Conservation (phyloP, 2,888 invertebrate genomes). For the Torymus aiolomorphi region DNA sequence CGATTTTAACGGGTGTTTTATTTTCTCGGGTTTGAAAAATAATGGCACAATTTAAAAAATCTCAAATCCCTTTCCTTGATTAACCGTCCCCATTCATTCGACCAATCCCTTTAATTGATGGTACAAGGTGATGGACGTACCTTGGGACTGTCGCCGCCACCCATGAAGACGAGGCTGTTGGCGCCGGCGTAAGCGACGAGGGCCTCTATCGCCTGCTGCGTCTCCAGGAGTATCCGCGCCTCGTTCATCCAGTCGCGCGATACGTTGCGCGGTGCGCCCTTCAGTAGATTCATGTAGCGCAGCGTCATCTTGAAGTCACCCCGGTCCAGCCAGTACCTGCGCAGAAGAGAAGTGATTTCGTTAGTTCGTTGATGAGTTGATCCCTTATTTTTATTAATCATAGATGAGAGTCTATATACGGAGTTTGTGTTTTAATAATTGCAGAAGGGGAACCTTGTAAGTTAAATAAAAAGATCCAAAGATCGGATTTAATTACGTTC, state of each 20-base stretch:
- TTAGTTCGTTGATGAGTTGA: no score
- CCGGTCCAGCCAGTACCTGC: slow-evolving; percentile 89
- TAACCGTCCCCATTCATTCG: no score
- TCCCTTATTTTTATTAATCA: no score
- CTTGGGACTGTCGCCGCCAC: slow-evolving; percentile 66
- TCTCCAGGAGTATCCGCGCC: slow-evolving; percentile 88
- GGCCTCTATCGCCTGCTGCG: slow-evolving; percentile 92
- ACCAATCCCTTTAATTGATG: no score
- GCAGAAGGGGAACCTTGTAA: no score
- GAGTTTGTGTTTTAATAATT: no score
- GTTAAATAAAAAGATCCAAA: no score
- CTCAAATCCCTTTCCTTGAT: no score
- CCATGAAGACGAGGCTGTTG: slow-evolving; percentile 79
- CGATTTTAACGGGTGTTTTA: background rate
- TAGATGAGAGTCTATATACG: no score
- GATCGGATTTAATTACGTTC: no score
- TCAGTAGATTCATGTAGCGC: slow-evolving; percentile 89
- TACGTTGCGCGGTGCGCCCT: slow-evolving; percentile 91
- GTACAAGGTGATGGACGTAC: slow-evolving; percentile 53
- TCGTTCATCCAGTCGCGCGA: slow-evolving; percentile 93
- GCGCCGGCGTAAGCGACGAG: slow-evolving; percentile 93
- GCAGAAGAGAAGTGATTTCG: background rate
- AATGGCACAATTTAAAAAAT: no score
- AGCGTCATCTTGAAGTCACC: slow-evolving; percentile 92
- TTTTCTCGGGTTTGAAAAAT: no score